Base-by-base conservation (phyloP, 2,888 invertebrate genomes). In the Tubulanus polymorphus region DNA sequence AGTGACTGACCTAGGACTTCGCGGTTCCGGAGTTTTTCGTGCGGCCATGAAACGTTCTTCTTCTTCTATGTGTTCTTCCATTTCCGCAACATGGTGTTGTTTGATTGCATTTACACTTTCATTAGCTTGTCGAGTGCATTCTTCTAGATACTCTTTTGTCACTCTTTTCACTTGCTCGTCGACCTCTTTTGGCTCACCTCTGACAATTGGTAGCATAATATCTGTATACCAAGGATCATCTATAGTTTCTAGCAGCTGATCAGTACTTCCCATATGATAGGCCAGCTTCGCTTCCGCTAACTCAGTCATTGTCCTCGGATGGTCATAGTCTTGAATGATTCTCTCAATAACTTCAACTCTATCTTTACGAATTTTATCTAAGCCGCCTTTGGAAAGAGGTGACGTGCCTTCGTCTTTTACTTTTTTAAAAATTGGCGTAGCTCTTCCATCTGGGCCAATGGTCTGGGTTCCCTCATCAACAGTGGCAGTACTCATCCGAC, bases 381-480 rank as follows among this genome's bases (percentile, higher is more conserved):
- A 15, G n/a, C n/a, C n/a, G n/a, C n/a, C n/a, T 41, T 41, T 23
- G 3, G 41, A 41, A 8, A 23, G 6, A 41, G 18, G 6, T 15
- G 23, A 15, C 15, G 6, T 41, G 15, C 15, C 23, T 15, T 15
- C 20, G 6, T 41, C 6, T 20, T 15, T 15, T 23, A 20, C 6
- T 3, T 8, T 15, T 23, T 5, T 15, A 15, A 41, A 18, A 8
- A 8, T 5, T 41, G 18, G 6, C 20, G 6, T 15, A 5, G 20
- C 20, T 23, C 15, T 23, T 41, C 6, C 6, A 41, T 20, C 6
- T 15, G 41, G 41, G 6, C 18, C 6, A 18, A 20, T 23, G 6
- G 41, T 41, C 41, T 41, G 41, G 5, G 41, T 41, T 20, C 41
- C 41, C 23, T 41, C 41, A 5, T 41, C 41, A 41, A 41, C 41